Percentiles rank a stretch among this genome's conserved stretches.
These are phyloP conservation scores for Tetragnatha montana DNA, from an alignment of 2,888 invertebrate genomes.

Conservation along the genomic window DNA sequence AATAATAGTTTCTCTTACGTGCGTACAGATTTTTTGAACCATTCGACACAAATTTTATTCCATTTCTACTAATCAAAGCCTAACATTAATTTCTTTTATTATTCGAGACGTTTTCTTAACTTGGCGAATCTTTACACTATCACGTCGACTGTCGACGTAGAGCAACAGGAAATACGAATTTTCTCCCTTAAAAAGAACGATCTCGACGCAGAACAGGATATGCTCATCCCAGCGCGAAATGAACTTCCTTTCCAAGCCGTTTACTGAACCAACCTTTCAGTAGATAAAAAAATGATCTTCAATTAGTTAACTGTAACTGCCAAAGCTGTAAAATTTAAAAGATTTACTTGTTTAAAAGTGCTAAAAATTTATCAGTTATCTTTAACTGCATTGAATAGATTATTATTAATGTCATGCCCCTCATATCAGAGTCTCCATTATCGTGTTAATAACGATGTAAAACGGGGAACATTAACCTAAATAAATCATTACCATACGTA, in stretches of 20 bases:
- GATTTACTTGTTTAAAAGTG: too few relatives aligned
- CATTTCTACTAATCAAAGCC: not conserved
- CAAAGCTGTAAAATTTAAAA: not conserved
- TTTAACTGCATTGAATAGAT: too few relatives aligned
- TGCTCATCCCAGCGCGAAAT: slow-evolving; percentile 16
- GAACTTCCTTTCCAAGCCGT: slow-evolving; percentile 23
- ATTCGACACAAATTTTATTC: slow-evolving; percentile 1
- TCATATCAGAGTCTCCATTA: too few relatives aligned
- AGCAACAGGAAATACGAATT: not conserved
- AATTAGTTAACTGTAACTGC: not conserved
- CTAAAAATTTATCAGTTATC: too few relatives aligned
- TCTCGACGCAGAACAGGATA: slow-evolving; percentile 36
- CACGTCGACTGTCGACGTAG: not conserved
- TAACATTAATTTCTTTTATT: too few relatives aligned
- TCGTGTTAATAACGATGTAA: too few relatives aligned
- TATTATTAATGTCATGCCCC: too few relatives aligned
- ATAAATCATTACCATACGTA: too few relatives aligned
- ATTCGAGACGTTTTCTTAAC: not conserved
- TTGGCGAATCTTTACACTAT: not conserved
- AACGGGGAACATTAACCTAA: too few relatives aligned
- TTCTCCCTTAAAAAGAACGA: slow-evolving; percentile 11
- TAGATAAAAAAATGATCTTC: not conserved
- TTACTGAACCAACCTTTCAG: not conserved
- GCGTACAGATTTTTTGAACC: too few relatives aligned
- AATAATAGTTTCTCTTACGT: slow-evolving; percentile 15